A percentile compares a stretch with the other conserved stretches of the same genome.
Conservation (phyloP, 2,888 invertebrate genomes). For the Drosophila austrosaltans region DNA sequence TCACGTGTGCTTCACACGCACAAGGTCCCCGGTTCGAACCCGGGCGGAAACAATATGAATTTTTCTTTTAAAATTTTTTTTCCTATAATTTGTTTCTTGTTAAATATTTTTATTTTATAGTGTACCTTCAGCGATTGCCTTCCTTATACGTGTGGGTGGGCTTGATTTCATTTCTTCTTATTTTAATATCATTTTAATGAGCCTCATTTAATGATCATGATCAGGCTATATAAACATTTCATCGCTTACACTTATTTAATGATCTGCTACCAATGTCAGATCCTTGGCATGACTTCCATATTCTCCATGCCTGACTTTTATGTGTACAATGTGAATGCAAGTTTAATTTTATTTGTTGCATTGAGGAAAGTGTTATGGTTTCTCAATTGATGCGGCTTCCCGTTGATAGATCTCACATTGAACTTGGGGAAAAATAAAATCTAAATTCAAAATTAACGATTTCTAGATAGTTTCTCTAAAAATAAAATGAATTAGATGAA, state of each 20-base stretch:
- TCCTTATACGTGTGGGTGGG: neutral
- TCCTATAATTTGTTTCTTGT: conserved; percentile 8
- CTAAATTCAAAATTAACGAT: neutral
- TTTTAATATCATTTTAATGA: conserved; percentile 64
- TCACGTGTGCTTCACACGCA: conserved; percentile 83
- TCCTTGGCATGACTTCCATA: conserved; percentile 39
- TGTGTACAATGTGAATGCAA: conserved; percentile 55
- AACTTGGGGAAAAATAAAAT: conserved; percentile 2
- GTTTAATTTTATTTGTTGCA: conserved; percentile 17
- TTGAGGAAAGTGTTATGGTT: conserved; percentile 23
- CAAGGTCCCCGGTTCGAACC: conserved; percentile 83
- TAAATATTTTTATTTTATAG: conserved; percentile 9
- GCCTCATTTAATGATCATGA: conserved; percentile 57
- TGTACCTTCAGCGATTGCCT: neutral
- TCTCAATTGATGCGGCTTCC: conserved; percentile 32
- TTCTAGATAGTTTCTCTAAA: neutral
- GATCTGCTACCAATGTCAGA: conserved; percentile 62
- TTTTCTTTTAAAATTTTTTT: neutral
- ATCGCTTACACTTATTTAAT: conserved; percentile 59
- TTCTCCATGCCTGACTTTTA: conserved; percentile 54
- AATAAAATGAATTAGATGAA: neutral
- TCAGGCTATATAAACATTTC: conserved; percentile 64
- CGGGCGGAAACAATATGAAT: conserved; percentile 79
- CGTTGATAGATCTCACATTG: conserved; percentile 47
- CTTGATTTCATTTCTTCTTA: conserved; percentile 28